Evolutionary conservation across 2,113 vertebrate species (phyloP).

Genomic region (Calyptomena viridis): DNA sequence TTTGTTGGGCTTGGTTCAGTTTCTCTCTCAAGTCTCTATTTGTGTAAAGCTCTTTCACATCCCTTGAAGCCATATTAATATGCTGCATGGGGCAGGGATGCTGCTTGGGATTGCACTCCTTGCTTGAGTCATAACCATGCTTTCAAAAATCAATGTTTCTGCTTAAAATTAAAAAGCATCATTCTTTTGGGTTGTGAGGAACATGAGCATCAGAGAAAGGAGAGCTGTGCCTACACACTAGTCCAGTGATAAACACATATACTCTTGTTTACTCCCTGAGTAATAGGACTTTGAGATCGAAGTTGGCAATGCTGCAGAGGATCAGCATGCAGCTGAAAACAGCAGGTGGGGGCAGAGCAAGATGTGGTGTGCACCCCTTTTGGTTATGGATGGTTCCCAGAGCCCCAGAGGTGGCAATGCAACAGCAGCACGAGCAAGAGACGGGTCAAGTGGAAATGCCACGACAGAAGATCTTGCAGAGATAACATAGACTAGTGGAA

Average conservation of each 20-base stretch:
- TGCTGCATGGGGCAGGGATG: not conserved
- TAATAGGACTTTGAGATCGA: not conserved
- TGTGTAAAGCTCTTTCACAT: not conserved
- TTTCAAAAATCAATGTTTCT: not conserved
- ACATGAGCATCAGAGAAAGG: not conserved
- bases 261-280: not conserved
- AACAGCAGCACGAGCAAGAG: not conserved
- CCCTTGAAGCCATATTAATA: not conserved
- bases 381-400: not conserved
- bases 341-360: not conserved
- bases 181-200: not conserved
- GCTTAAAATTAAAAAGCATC: not conserved
- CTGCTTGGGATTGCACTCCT: not conserved
- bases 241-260: not conserved
- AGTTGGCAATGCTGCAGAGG: not conserved
- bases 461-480: not conserved
- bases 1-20: not conserved
- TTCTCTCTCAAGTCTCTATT: not conserved
- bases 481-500: not conserved
- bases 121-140: not conserved
- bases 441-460: not conserved
- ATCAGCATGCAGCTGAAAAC: not conserved
- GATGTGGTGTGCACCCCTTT: not conserved
- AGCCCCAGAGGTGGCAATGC: not conserved
- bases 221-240: not conserved